Evolutionary conservation across 2,888 invertebrate genomes (phyloP), one percentile per base, ranked within the genome.

Genomic region (Pemphredon lugubris): DNA sequence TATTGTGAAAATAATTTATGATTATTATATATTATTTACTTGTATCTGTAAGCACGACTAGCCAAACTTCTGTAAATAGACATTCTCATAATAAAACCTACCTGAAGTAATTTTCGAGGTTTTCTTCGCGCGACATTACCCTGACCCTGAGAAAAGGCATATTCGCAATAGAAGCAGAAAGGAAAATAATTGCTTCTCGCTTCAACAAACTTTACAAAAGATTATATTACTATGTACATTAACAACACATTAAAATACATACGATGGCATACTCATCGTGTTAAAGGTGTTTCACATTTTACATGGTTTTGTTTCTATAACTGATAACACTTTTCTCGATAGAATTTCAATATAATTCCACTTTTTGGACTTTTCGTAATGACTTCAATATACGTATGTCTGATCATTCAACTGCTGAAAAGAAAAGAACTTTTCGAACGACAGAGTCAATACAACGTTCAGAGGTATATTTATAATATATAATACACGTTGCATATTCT

Each of bases 31-130:
- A 70, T 78, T 45, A 72, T 80, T 78, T 75, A 69, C 63, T 57
- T 68, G 73, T 79, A 77, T 72, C 53, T 79, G 65, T 73, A 82
- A 84, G 82, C 76, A 78, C 81, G 78, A 85, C 76, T 87, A 87
- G 86, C 83, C 82, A 82, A 85, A 83, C 78, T 82, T 86, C 82
- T 89, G 88, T 88, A 88, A 84, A 88, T 89, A 88, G 82, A 83
- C 77, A 75, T 83, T 85, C 84, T 86, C 84, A 63, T 86, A 88
- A 86, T 87, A 87, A 87, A 88, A 84, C 65, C 70, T 83, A 73
- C 65, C 77, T 71, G 65, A 75, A 64, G 51, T 67, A 67, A 73
- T 63, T 40, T 34, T 64, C 59, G 18, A 58, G 21, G 30, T 42
- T 26, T n/a, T 60, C 6, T 48, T 13, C 47, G 50, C 23, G 23